Base-by-base conservation (phyloP, 2,888 invertebrate species). In the Metacarcinus magister region DNA sequence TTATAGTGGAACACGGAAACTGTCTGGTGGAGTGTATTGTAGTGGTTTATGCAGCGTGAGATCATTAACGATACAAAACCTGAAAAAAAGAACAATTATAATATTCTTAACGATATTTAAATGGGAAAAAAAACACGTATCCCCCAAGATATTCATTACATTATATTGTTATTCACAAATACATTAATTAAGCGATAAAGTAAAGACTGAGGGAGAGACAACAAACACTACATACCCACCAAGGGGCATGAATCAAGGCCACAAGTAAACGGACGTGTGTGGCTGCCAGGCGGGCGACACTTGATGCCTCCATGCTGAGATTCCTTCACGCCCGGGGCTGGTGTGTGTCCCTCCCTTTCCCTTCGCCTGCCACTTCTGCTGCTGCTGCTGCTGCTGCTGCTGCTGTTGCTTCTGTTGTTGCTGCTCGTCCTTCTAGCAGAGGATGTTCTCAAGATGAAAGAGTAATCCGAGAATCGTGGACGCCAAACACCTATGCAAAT, bases 221-320 rank as follows among this genome's bases (percentile, higher is more conserved):
- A 54, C 8, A 54, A 54, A 13, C 54, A 10, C 54, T 10, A 16
- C 8, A 19, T 19, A 67, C 19, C 67, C 67, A 23, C n/a, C 16
- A 54, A 54, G n/a, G 67, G n/a, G 19, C 67, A 67, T 67, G 67
- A 67, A 67, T 67, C 67, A 67, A 23, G 67, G 67, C 67, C 67
- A 67, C 67, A 67, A 67, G 67, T 67, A 67, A 67, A 67, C 67
- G n/a, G 67, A n/a, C 67, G 67, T 67, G 67, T 67, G 67, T n/a
- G 67, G 67, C 23, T 67, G 67, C 67, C 67, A 67, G 67, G 19
- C 67, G n/a, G n/a, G n/a, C 67, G 67, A 67, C 67, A 67, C 67
- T 67, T n/a, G 67, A 67, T 67, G 67, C 67, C 67, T 5, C 67
- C 67, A 19, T n/a, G 67, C 67, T n/a, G 67, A 67, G 67, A 67